Evolutionary conservation across 2,888 invertebrate species (phyloP), one percentile per base, ranked within the genome.

Genomic region (Tipula helvola): DNA sequence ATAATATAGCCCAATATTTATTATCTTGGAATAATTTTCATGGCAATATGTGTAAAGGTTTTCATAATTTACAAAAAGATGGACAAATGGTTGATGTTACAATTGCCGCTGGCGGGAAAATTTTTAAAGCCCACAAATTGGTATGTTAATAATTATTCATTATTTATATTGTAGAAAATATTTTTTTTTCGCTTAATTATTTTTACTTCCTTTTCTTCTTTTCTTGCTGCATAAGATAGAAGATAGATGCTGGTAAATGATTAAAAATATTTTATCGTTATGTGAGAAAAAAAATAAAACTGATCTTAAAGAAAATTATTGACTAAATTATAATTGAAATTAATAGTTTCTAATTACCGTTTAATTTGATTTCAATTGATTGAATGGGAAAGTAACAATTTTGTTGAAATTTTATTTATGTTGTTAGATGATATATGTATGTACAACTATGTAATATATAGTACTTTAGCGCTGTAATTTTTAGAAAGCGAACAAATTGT

Each of bases 1-100:
- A 91, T 85, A 91, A 91, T 86, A 91, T 91, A 87, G 91, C 91
- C 88, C 91, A 91, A 84, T 84, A 84, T 84, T 94, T 95, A 91
- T 91, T 95, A 91, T 94, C 95, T 90, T 95, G 95, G 95, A 95
- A 95, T 92, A 95, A 95, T 91, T 95, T 95, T 92, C 94, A 95
- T 91, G 94, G 94, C 87, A 95, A 95, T 89, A 94, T 95, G 94
- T 94, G 95, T 89, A 93, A 94, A 91, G 95, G 95, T 90, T 95
- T 95, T 90, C 95, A 95, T 89, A 93, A 94, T 91, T 93, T 95
- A 91, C 93, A 95, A 92, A 94, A 94, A 91, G 94, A 94, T 91
- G 95, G 95, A 90, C 94, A 94, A 92, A 92, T 95, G 92, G 95
- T 95, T 88, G 95, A 95, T 89, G 95, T 95, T 87, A 95, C 95